Evolutionary conservation across 2,797 vertebrate species (phyloP).

Genomic region (Amphiprion clarkii): DNA sequence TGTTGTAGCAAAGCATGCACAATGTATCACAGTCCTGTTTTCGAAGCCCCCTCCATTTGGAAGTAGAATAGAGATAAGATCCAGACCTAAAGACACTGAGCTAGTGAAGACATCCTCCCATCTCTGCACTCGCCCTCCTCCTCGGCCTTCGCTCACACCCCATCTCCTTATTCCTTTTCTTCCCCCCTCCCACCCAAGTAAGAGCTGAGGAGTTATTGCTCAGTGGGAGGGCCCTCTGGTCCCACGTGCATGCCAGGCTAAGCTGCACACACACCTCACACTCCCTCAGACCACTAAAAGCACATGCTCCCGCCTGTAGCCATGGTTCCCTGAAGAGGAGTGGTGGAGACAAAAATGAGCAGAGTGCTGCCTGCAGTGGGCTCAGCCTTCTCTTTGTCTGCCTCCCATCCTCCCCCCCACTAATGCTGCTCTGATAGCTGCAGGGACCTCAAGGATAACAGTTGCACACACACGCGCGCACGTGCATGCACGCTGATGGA

Average conservation of each 20-base stretch:
- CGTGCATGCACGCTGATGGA: conserved; percentile 42
- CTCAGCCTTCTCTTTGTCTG: conserved; percentile 65
- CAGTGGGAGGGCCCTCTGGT: conserved; percentile 57
- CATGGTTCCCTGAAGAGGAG: conserved; percentile 75
- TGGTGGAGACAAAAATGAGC: conserved; percentile 64
- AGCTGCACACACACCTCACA: conserved; percentile 60
- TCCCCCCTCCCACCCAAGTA: conserved; percentile 36
- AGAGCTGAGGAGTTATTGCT: conserved; percentile 60
- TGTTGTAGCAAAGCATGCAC: conserved; percentile 12
- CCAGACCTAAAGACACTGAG: conserved; percentile 2
- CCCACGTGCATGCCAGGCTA: conserved; percentile 40
- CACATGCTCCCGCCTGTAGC: conserved; percentile 73
- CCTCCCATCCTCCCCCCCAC: conserved; percentile 48
- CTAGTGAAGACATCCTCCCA: conserved; percentile 21
- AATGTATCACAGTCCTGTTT: neutral
- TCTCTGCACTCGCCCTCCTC: conserved; percentile 14
- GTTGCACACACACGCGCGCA: conserved; percentile 54
- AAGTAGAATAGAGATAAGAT: conserved; percentile 21
- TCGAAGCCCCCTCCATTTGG: conserved; percentile 9
- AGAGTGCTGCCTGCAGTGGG: conserved; percentile 68
- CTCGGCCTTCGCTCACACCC: conserved; percentile 19
- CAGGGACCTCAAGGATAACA: conserved; percentile 58
- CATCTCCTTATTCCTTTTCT: conserved; percentile 30
- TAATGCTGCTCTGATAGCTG: conserved; percentile 57
- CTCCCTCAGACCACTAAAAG: conserved; percentile 63